These are phyloP conservation scores for Furcifer pardalis DNA, from an alignment of 2,797 vertebrate genomes.

Conservation along the genomic window DNA sequence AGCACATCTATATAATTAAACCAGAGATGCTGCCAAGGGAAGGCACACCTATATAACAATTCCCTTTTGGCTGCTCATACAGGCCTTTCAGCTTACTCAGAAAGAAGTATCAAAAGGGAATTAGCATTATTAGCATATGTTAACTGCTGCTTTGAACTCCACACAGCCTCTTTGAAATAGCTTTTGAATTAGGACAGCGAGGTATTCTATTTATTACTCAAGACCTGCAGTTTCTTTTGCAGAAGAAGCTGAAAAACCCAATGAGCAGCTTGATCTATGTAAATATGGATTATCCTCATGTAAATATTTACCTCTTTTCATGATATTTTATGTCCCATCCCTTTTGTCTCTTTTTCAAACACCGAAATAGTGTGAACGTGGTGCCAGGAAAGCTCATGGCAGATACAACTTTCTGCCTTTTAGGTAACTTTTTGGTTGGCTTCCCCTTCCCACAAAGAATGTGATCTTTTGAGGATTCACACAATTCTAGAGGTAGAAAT, in stretches of 20 bases:
- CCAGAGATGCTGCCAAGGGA: slow-evolving; percentile 16
- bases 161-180: background rate
- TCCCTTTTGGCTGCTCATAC: background rate
- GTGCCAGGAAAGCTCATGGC: no score
- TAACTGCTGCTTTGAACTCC: slow-evolving; percentile 47
- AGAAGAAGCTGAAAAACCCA: slow-evolving; percentile 29
- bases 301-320: background rate
- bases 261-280: rapidly evolving
- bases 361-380: background rate
- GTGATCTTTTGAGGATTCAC: no score
- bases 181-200: slow-evolving; percentile 2
- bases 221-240: slow-evolving; percentile 33
- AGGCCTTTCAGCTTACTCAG: slow-evolving; percentile 22
- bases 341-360: background rate
- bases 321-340: background rate
- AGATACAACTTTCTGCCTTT: no score
- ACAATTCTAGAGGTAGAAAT: no score
- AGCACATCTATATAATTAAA: slow-evolving; percentile 17
- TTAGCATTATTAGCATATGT: slow-evolving; percentile 38
- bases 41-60: background rate
- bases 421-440: no score
- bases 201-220: slow-evolving; percentile 3
- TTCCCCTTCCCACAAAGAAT: no score
- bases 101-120: slow-evolving; percentile 43
- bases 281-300: background rate